Evolutionary conservation across 2,113 vertebrate species (phyloP).

Genomic region (Lethenteron reissneri): DNA sequence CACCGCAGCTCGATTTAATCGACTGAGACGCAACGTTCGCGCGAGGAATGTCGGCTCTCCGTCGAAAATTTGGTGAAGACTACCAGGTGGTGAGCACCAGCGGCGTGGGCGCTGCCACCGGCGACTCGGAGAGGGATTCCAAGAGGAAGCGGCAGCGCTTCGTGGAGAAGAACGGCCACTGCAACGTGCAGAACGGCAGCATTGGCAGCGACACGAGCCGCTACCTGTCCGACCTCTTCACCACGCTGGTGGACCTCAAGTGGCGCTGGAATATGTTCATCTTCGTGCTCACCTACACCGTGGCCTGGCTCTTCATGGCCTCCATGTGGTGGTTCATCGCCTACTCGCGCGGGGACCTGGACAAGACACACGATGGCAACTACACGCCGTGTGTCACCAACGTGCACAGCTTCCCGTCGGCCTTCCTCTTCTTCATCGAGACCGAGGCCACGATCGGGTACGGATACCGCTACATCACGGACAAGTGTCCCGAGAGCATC

Average conservation of each 20-base stretch:
- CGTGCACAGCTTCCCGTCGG: slow-evolving; percentile 62
- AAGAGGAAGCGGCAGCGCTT: slow-evolving; percentile 49
- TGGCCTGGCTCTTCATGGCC: slow-evolving; percentile 60
- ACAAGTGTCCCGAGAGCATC: slow-evolving; percentile 56
- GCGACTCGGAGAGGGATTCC: background rate
- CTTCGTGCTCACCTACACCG: slow-evolving; percentile 53
- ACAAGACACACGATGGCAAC: slow-evolving; percentile 24
- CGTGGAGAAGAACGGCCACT: slow-evolving; percentile 62
- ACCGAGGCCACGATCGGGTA: slow-evolving; percentile 63
- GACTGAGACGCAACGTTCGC: background rate
- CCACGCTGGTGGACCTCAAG: slow-evolving; percentile 61
- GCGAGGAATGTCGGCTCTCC: slow-evolving; percentile 30
- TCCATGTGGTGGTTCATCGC: slow-evolving; percentile 73
- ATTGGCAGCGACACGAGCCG: slow-evolving; percentile 51
- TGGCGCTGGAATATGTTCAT: slow-evolving; percentile 68
- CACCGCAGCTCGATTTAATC: background rate
- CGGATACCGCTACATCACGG: slow-evolving; percentile 50
- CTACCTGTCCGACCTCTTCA: slow-evolving; percentile 54
- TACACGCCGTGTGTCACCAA: slow-evolving; percentile 54
- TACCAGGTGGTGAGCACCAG: slow-evolving; percentile 40
- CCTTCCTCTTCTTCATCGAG: slow-evolving; percentile 64
- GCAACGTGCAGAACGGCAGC: slow-evolving; percentile 60
- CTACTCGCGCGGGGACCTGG: slow-evolving; percentile 45
- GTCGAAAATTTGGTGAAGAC: slow-evolving; percentile 48
- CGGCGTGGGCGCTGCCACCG: slow-evolving; percentile 19